Evolutionary conservation across 2,888 invertebrate species (phyloP).

Genomic region (Athalia circularis): DNA sequence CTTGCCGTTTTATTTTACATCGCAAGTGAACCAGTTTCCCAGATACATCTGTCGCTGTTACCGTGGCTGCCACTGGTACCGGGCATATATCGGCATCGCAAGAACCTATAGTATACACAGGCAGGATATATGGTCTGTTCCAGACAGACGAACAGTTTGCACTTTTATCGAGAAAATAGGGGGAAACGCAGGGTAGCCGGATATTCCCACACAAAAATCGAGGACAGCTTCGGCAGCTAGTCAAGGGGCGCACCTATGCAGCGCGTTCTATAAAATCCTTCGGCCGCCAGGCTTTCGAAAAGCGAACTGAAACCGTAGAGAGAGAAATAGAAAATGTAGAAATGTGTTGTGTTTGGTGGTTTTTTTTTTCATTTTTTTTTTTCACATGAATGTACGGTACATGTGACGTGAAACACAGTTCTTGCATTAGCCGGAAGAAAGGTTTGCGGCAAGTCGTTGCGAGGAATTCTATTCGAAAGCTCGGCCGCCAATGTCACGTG

Average conservation of each 20-base stretch:
- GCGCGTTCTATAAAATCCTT: slow-evolving; percentile 17
- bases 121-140: slow-evolving; percentile 49
- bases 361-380: neutral
- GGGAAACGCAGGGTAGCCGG: slow-evolving; percentile 17
- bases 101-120: neutral
- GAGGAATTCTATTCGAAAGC: slow-evolving; percentile 22
- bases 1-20: neutral
- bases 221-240: slow-evolving; percentile 26
- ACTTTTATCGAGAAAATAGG: slow-evolving; percentile 54
- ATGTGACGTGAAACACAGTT: slow-evolving; percentile 65
- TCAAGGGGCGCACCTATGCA: slow-evolving; percentile 14
- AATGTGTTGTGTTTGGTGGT: neutral
- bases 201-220: neutral
- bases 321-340: neutral
- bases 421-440: slow-evolving; percentile 72
- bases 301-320: neutral
- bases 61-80: neutral
- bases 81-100: too few species aligned
- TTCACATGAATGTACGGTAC: slow-evolving; percentile 18
- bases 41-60: slow-evolving; percentile 52
- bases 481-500: slow-evolving; percentile 4
- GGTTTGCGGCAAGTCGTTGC: slow-evolving; percentile 58
- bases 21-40: slow-evolving; percentile 6
- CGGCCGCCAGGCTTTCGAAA: neutral
- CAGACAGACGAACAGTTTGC: slow-evolving; percentile 53